phyloP scores from a whole-genome alignment of 1,140 invertebrate species.

The Pogonognathellus flavescens region DNA sequence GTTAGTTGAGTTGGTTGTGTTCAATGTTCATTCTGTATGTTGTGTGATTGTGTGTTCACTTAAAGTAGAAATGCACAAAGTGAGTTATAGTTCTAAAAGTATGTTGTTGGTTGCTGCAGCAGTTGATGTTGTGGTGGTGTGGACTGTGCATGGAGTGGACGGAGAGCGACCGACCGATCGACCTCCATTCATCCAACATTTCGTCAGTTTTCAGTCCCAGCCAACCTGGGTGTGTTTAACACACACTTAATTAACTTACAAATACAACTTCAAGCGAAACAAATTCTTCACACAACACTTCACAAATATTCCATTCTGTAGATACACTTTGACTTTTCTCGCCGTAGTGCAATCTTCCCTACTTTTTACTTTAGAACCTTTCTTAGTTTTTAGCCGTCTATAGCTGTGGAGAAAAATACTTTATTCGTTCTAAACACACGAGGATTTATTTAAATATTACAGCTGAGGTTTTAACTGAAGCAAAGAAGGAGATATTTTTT shows the following conservation, averaged over 20 bases:
- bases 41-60: background rate
- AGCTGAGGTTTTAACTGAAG: too few relatives aligned
- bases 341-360: background rate
- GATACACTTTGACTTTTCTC: background rate
- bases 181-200: constrained; percentile 19
- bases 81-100: background rate
- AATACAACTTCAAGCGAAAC: background rate
- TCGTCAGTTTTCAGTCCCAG: background rate
- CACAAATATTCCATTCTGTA: background rate
- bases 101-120: background rate
- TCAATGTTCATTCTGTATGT: background rate
- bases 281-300: background rate
- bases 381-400: too few relatives aligned
- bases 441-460: background rate
- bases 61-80: background rate
- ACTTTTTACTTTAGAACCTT: background rate
- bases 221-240: constrained; percentile 1
- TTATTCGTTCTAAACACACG: background rate
- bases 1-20: too few relatives aligned
- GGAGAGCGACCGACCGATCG: background rate
- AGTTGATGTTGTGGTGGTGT: background rate
- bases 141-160: background rate
- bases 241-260: background rate
- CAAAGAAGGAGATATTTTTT: too few relatives aligned
- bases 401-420: too few relatives aligned